Evolutionary conservation across 2,888 invertebrate genomes (phyloP).

Genomic region (Aleiodes leptofemur): DNA sequence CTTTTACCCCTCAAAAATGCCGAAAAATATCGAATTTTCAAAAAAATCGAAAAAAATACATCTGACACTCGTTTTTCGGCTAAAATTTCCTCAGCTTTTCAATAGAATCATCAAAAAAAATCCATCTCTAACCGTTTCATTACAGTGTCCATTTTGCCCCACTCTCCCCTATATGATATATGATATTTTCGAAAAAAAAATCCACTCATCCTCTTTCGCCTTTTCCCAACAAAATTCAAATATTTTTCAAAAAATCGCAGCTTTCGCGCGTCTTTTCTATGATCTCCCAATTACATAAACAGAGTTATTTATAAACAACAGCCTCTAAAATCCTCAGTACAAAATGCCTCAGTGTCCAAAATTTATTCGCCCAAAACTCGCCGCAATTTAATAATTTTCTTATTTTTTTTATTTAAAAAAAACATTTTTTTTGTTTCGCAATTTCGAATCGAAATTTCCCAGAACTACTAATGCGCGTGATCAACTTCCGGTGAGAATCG

Average conservation of each 20-base stretch:
- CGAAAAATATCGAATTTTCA: too few relatives aligned
- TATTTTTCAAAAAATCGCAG: not conserved
- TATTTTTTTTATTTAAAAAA: not conserved
- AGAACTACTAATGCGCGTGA: constrained; percentile 12
- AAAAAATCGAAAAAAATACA: too few relatives aligned
- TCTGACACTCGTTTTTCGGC: too few relatives aligned
- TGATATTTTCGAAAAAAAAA: too few relatives aligned
- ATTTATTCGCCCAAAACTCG: not conserved
- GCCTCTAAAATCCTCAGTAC: not conserved
- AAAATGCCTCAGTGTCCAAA: not conserved
- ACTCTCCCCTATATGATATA: too few relatives aligned
- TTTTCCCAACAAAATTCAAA: too few relatives aligned
- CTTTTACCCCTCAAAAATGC: too few relatives aligned
- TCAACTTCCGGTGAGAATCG: constrained; percentile 6
- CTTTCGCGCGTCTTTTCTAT: not conserved
- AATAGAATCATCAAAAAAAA: too few relatives aligned
- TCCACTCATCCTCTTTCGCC: too few relatives aligned
- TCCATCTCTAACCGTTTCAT: too few relatives aligned
- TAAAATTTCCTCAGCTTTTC: too few relatives aligned
- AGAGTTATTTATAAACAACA: constrained; percentile 19
- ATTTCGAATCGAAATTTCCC: not conserved
- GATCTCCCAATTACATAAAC: not conserved
- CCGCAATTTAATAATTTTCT: not conserved
- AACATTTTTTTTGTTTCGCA: not conserved
- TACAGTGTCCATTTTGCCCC: too few relatives aligned